Evolutionary conservation across 2,888 invertebrate genomes (phyloP).

Genomic region (Rhamnusium bicolor): DNA sequence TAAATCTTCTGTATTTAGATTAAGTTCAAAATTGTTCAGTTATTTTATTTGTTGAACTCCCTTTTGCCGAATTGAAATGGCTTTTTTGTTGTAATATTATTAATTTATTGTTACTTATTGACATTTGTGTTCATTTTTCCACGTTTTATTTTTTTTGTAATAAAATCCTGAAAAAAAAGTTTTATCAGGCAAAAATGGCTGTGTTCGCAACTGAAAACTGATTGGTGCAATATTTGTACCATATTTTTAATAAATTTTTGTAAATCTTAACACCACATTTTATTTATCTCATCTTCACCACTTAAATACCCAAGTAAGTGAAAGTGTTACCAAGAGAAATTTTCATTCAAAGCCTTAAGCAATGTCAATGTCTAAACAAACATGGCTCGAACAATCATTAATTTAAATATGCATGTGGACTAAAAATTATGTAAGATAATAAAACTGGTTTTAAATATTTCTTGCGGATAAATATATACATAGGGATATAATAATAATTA

Average conservation of each 20-base stretch:
- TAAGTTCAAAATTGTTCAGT: constrained; percentile 1
- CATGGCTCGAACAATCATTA: not conserved
- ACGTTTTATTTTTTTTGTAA: constrained; percentile 22
- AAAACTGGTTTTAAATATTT: too few species aligned
- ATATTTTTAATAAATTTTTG: constrained; percentile 40
- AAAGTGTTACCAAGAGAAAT: constrained; percentile 23
- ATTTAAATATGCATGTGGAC: not conserved
- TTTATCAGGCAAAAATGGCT: constrained; percentile 42
- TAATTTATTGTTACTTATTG: constrained; percentile 9
- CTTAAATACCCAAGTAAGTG: constrained; percentile 8
- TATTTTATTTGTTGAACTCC: constrained; percentile 26
- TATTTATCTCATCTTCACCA: constrained; percentile 18
- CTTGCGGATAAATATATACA: too few species aligned
- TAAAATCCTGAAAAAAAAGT: constrained; percentile 28
- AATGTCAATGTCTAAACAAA: constrained; percentile 19
- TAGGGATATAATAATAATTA: too few species aligned
- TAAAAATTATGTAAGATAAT: too few species aligned
- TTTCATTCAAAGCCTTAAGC: constrained; percentile 21
- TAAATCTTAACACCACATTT: constrained; percentile 6
- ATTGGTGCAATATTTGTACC: constrained; percentile 38
- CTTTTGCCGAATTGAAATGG: constrained; percentile 28
- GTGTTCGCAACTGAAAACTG: constrained; percentile 36
- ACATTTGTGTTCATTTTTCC: constrained; percentile 27
- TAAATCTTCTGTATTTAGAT: not conserved
- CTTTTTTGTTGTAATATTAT: constrained; percentile 12